Evolutionary conservation across 2,113 vertebrate genomes (phyloP).

Genomic region (Laticauda laticaudata): DNA sequence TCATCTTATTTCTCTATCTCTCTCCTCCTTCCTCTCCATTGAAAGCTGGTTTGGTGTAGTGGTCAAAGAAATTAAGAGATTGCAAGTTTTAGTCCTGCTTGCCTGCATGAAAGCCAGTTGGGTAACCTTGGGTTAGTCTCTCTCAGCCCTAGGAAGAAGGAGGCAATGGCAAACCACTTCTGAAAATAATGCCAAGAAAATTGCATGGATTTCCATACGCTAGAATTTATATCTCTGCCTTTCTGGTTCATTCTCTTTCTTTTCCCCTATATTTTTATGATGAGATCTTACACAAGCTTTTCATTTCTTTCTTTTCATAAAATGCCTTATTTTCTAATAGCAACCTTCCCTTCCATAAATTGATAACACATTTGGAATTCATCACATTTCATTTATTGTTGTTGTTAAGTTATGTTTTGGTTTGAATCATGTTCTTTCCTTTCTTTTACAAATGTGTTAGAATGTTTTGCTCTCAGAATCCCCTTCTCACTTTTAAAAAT

Average conservation of each 20-base stretch:
- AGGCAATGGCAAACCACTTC: neutral
- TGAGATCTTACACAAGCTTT: neutral
- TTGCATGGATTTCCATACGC: neutral
- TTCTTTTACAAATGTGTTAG: neutral
- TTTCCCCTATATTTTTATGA: neutral
- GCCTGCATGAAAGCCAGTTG: neutral
- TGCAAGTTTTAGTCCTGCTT: neutral
- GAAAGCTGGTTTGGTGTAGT: neutral
- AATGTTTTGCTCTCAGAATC: neutral
- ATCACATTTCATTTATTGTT: neutral
- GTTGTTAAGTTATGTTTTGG: neutral
- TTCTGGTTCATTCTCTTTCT: neutral
- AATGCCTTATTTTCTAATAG: neutral
- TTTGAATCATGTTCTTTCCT: neutral
- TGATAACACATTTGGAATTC: neutral
- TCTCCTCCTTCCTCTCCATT: too few relatives aligned
- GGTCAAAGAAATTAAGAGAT: neutral
- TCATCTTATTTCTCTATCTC: too few relatives aligned
- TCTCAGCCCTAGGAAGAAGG: neutral
- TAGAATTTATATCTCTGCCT: neutral
- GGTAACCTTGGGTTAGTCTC: neutral
- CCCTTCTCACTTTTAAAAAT: neutral
- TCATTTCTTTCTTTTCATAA: neutral
- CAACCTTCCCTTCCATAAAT: neutral
- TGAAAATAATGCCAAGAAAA: neutral